phyloP scores from a whole-genome alignment of 2,113 vertebrate genomes.

The Tachysurus vachellii region DNA sequence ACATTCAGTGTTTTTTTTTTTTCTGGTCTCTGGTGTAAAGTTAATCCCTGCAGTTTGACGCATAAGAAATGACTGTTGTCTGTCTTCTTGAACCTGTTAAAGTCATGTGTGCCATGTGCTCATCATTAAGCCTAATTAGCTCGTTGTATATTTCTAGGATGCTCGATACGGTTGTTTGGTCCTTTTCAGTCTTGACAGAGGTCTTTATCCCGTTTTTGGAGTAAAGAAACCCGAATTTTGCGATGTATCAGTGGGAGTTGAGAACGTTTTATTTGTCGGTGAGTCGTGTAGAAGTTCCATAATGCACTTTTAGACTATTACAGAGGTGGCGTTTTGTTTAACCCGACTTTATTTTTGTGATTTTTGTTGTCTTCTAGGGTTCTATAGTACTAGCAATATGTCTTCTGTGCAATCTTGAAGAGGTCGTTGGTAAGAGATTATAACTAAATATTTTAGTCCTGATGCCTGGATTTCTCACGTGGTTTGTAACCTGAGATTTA shows the following conservation, averaged over 20 bases:
- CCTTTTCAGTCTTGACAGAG: background rate
- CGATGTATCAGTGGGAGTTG: background rate
- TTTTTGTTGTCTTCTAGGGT: slow-evolving; percentile 47
- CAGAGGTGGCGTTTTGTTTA: background rate
- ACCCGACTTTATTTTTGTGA: background rate
- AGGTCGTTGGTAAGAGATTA: slow-evolving; percentile 57
- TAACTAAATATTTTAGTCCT: too few species aligned
- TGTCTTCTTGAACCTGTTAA: background rate
- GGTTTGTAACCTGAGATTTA: background rate
- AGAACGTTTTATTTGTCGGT: background rate
- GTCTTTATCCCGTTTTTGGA: background rate
- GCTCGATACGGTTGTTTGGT: accelerated
- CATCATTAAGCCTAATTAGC: slow-evolving; percentile 19
- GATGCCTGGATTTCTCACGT: background rate
- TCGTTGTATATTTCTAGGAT: background rate
- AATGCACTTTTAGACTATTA: background rate
- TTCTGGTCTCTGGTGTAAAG: too few species aligned
- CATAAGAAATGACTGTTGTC: background rate
- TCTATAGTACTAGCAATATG: slow-evolving; percentile 45
- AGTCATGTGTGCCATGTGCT: background rate
- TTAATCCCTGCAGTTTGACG: background rate
- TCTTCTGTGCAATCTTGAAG: slow-evolving; percentile 27
- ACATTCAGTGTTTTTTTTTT: too few species aligned
- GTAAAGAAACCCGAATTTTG: background rate
- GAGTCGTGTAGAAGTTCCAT: background rate